Evolutionary conservation across 2,797 vertebrate genomes (phyloP).

Genomic region (Acrossocheilus wenchowensis): DNA sequence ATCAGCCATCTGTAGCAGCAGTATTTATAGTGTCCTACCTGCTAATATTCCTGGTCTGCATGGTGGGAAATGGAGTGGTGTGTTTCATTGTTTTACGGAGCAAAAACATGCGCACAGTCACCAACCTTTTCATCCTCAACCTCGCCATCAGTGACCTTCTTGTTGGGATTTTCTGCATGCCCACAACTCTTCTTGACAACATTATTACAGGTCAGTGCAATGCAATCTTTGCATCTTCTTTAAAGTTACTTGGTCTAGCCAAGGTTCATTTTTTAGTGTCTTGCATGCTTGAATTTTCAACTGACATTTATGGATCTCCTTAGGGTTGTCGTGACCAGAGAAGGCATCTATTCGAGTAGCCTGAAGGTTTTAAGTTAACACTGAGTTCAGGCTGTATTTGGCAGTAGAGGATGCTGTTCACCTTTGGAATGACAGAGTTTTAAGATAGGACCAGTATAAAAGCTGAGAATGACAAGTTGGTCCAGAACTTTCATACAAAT

Average conservation of each 20-base stretch:
- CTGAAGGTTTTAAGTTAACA: not conserved
- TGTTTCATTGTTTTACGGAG: constrained; percentile 87
- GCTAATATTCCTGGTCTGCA: constrained; percentile 84
- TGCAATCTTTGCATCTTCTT: not conserved
- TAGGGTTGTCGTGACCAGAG: not conserved
- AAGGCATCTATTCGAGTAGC: not conserved
- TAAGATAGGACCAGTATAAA: not conserved
- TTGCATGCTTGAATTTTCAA: not conserved
- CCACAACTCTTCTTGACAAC: constrained; percentile 91
- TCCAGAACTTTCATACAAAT: not conserved
- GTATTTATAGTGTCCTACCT: constrained; percentile 82
- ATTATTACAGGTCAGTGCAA: constrained; percentile 87
- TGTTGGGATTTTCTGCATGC: constrained; percentile 96
- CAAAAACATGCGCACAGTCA: constrained; percentile 89
- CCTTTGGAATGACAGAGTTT: not conserved
- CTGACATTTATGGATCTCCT: constrained; percentile 11
- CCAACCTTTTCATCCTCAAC: constrained; percentile 93
- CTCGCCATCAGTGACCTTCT: constrained; percentile 91
- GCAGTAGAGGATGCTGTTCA: constrained; percentile 14
- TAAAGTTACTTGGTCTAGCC: not conserved
- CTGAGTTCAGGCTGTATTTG: not conserved
- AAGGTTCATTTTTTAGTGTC: not conserved
- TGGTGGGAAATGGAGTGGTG: constrained; percentile 82
- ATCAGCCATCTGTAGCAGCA: constrained; percentile 75
- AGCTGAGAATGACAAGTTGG: not conserved